Evolutionary conservation across 1,140 invertebrate genomes (phyloP), one percentile per base, ranked within the genome.

Genomic region (Sminthurinus signatus): DNA sequence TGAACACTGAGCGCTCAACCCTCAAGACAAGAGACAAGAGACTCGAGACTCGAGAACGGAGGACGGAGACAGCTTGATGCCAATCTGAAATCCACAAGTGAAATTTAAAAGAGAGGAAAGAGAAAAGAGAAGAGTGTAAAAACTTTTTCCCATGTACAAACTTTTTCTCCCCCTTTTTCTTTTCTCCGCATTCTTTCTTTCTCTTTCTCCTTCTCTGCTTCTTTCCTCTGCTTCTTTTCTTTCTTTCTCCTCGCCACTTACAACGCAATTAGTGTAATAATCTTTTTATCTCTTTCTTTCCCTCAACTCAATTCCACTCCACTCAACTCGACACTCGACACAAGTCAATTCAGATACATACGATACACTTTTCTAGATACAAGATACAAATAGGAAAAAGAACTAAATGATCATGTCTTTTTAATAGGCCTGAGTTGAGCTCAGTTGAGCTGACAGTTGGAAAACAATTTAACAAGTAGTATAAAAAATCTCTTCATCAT

Each of bases 21-120:
- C n/a, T n/a, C n/a, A n/a, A n/a, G n/a, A n/a, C n/a, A n/a, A n/a
- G n/a, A n/a, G n/a, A n/a, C n/a, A n/a, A n/a, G n/a, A n/a, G n/a
- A n/a, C n/a, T n/a, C n/a, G n/a, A n/a, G n/a, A n/a, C n/a, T n/a
- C n/a, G 39, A 42, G n/a, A 42, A n/a, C n/a, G 39, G n/a, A 42
- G 39, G 10, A n/a, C n/a, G n/a, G n/a, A 36, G 32, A 36, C 32
- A 36, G 32, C 32, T 36, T 36, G 32, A 36, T 36, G 32, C 32
- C 32, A 36, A 36, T 36, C 32, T 36, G 32, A n/a, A 48, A 48
- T 48, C 44, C 44, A 48, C 44, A 48, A 48, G 44, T 48, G 44
- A 48, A 19, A 48, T n/a, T n/a, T n/a, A n/a, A n/a, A n/a, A n/a
- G n/a, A n/a, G n/a, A n/a, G n/a, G 15, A 36, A 36, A 36, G 5